Percentiles rank a stretch among this genome's conserved stretches.
Conservation (phyloP, 2,113 vertebrate genomes). For the Macroglossus sobrinus region DNA sequence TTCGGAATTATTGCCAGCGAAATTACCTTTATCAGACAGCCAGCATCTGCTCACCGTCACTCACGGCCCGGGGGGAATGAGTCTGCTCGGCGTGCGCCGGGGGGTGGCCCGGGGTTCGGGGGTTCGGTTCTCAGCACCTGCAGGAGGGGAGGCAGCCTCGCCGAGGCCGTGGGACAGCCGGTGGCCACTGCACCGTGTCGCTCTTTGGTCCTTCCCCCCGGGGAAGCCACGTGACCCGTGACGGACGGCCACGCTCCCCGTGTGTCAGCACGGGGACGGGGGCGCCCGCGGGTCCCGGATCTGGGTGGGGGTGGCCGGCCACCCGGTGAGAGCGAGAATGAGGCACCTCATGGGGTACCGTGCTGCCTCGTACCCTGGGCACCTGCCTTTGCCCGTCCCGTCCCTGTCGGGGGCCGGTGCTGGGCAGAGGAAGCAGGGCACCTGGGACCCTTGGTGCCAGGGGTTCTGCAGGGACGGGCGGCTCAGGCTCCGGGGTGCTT, state of each 20-base stretch:
- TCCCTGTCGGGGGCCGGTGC: no score
- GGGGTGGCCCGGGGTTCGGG: constrained; percentile 60
- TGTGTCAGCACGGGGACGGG: fast-evolving
- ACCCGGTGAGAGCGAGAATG: fast-evolving
- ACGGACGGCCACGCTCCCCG: neutral
- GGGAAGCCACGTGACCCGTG: neutral
- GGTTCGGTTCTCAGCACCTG: constrained; percentile 65
- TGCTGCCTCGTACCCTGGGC: fast-evolving
- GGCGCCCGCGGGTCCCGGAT: fast-evolving
- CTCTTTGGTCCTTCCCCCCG: constrained; percentile 21
- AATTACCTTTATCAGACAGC: constrained; percentile 81
- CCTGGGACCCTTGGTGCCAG: fast-evolving
- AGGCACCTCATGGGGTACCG: fast-evolving
- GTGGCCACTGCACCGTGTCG: neutral
- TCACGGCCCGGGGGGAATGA: constrained; percentile 71
- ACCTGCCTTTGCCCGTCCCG: no score
- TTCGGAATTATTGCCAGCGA: constrained; percentile 76
- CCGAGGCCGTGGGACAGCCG: neutral
- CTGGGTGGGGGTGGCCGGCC: neutral
- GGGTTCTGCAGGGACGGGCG: fast-evolving
- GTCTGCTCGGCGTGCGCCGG: constrained; percentile 52
- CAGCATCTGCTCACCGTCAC: constrained; percentile 74
- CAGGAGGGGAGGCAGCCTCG: constrained; percentile 11
- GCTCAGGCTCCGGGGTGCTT: fast-evolving
- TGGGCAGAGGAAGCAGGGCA: neutral